Conservation (phyloP, 2,797 vertebrate genomes). For the Danionella dracula region DNA sequence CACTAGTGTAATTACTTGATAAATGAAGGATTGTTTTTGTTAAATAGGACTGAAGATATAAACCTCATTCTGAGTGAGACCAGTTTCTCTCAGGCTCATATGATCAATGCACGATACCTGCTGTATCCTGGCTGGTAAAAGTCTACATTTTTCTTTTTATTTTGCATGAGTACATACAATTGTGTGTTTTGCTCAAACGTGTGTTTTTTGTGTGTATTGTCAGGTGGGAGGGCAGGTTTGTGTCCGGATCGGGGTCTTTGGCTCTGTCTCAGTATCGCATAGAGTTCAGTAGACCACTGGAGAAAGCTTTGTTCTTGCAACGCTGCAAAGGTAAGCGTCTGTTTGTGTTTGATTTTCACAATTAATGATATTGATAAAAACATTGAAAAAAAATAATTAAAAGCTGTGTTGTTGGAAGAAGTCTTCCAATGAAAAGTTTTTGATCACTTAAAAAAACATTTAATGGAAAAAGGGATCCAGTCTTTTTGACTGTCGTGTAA, state of each 20-base stretch:
- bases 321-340: constrained; percentile 85
- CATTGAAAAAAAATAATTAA: no score
- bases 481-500: no score
- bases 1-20: no score
- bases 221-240: constrained; percentile 86
- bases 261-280: constrained; percentile 80
- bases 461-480: no score
- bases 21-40: neutral
- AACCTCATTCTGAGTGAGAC: constrained; percentile 83
- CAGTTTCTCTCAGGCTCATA: constrained; percentile 81
- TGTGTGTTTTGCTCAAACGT: constrained; percentile 10
- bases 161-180: constrained; percentile 7
- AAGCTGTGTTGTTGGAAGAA: no score
- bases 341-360: neutral
- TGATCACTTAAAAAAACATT: no score
- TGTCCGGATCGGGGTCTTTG: constrained; percentile 74
- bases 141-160: neutral
- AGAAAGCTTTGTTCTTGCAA: constrained; percentile 81
- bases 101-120: constrained; percentile 88
- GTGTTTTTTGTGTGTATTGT: constrained; percentile 38
- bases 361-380: no score
- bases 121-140: constrained; percentile 94
- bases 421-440: no score
- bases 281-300: constrained; percentile 83
- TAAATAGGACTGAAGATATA: constrained; percentile 84